Evolutionary conservation across 2,797 vertebrate species (phyloP).

Genomic region (Premnoplex brunnescens): DNA sequence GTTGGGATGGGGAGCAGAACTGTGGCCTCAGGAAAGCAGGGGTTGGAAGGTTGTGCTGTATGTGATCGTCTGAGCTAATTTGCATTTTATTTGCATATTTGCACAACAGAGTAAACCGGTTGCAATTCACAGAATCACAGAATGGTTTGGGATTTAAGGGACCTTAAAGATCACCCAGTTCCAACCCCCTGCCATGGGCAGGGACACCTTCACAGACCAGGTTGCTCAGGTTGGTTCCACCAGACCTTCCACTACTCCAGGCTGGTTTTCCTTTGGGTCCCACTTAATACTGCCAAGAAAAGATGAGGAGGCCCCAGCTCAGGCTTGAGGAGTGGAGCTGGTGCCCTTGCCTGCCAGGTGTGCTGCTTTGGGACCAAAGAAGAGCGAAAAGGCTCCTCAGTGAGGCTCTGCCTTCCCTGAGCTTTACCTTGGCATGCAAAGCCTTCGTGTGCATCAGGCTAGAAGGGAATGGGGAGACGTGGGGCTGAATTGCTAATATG

Average conservation of each 20-base stretch:
- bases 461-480: background rate
- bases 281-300: background rate
- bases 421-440: background rate
- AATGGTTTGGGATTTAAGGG: background rate
- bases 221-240: background rate
- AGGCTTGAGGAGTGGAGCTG: background rate
- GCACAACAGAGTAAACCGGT: background rate
- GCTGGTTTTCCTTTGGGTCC: background rate
- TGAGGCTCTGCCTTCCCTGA: background rate
- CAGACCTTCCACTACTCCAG: background rate
- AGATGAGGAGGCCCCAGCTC: background rate
- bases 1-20: background rate
- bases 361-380: background rate
- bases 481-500: background rate
- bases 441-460: fast-evolving
- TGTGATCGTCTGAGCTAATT: background rate
- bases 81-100: background rate
- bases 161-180: too few relatives aligned
- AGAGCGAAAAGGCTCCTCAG: background rate
- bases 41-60: fast-evolving
- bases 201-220: background rate
- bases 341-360: background rate
- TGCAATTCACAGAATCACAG: background rate
- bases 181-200: fast-evolving
- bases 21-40: background rate